Evolutionary conservation across 2,888 invertebrate genomes (phyloP).

Genomic region (Diaperis boleti): DNA sequence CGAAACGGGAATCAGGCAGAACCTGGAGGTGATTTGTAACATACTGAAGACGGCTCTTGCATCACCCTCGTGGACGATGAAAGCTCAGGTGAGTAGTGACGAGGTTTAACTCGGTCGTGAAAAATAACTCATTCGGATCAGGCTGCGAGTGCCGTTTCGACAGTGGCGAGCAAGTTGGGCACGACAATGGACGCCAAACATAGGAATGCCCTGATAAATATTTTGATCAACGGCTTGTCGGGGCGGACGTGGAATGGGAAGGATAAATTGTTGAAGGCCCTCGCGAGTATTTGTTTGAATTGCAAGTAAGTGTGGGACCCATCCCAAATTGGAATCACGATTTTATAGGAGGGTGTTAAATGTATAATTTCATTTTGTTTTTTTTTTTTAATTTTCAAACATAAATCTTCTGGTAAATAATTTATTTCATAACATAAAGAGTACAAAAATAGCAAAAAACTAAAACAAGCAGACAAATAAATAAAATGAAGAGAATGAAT

Average conservation of each 20-base stretch:
- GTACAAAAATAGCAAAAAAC: too few relatives aligned
- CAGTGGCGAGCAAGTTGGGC: constrained; percentile 80
- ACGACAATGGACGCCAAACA: constrained; percentile 74
- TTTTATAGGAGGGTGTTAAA: too few relatives aligned
- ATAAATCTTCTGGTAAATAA: too few relatives aligned
- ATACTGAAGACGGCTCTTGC: constrained; percentile 79
- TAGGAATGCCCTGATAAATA: constrained; percentile 74
- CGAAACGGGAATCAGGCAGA: constrained; percentile 83
- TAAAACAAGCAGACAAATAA: too few relatives aligned
- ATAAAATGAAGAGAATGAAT: too few relatives aligned
- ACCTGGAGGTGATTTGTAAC: constrained; percentile 78
- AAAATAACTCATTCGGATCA: constrained; percentile 60
- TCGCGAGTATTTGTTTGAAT: constrained; percentile 77
- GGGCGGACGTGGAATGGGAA: constrained; percentile 95
- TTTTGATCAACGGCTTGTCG: constrained; percentile 76
- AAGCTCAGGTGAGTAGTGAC: constrained; percentile 75
- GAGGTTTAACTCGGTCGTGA: constrained; percentile 11
- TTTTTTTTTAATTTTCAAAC: too few relatives aligned
- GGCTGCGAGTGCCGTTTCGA: constrained; percentile 85
- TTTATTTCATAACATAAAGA: too few relatives aligned
- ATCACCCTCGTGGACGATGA: constrained; percentile 89
- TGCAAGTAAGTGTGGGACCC: constrained; percentile 72
- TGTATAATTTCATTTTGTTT: too few relatives aligned
- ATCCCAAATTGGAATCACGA: not conserved
- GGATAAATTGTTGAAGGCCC: constrained; percentile 81